These are phyloP conservation scores for Sebastes taczanowskii DNA, from an alignment of 2,797 vertebrate species.

Conservation along the genomic window DNA sequence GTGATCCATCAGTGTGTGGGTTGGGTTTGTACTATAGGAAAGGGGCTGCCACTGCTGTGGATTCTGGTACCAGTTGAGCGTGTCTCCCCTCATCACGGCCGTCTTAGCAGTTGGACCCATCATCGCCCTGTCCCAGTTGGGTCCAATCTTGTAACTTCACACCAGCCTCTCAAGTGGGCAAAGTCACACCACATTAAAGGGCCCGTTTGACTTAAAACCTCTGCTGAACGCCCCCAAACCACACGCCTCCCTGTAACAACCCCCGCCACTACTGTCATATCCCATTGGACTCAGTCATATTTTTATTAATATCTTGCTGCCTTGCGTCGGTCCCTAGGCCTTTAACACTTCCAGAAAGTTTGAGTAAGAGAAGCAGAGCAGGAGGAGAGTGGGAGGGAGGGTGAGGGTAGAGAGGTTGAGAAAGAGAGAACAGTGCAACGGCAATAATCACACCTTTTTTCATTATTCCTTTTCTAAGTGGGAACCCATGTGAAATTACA, in stretches of 20 bases:
- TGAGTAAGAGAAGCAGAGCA: conserved; percentile 22
- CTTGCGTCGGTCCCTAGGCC: conserved; percentile 20
- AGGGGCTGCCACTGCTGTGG: conserved; percentile 17
- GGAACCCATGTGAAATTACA: conserved; percentile 38
- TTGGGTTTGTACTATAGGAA: conserved; percentile 9
- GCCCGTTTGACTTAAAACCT: conserved; percentile 57
- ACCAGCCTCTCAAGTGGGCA: conserved; percentile 81
- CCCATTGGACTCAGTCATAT: conserved; percentile 69
- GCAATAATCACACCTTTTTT: conserved; percentile 16
- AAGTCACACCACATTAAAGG: conserved; percentile 81
- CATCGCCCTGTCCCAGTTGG: conserved; percentile 66
- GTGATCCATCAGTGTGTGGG: conserved; percentile 40
- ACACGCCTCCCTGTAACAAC: conserved; percentile 48
- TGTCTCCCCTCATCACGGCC: conserved; percentile 50
- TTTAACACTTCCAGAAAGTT: conserved; percentile 42
- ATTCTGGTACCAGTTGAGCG: conserved; percentile 80
- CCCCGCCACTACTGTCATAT: conserved; percentile 75
- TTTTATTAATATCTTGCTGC: conserved; percentile 74
- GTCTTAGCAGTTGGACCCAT: conserved; percentile 61
- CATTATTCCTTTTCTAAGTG: conserved; percentile 15
- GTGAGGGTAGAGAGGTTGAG: not conserved
- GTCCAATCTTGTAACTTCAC: conserved; percentile 79
- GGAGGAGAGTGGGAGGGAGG: not conserved
- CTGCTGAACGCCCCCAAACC: conserved; percentile 60
- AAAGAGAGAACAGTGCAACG: conserved; percentile 2